phyloP scores from a whole-genome alignment of 2,888 invertebrate species.

The Drosophila limbata region DNA sequence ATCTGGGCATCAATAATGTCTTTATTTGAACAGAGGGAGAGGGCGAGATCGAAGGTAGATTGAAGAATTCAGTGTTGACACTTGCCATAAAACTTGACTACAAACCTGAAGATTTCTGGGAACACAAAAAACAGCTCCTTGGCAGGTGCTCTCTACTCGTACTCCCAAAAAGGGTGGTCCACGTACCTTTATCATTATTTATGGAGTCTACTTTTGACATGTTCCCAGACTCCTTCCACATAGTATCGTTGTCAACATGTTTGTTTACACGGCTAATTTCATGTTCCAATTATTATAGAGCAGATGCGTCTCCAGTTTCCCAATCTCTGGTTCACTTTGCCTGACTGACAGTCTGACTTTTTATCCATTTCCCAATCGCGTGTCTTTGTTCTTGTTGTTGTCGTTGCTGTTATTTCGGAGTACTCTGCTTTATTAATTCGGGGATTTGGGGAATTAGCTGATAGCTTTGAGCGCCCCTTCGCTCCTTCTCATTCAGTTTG shows the following conservation, averaged over 20 bases:
- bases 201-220: conserved; percentile 30
- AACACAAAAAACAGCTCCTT: conserved; percentile 25
- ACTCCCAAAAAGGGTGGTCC: conserved; percentile 48
- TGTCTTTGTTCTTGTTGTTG: conserved; percentile 36
- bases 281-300: conserved; percentile 40
- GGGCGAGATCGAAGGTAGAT: conserved; percentile 44
- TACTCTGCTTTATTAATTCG: conserved; percentile 80
- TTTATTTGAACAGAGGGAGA: conserved; percentile 69
- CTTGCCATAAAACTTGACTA: conserved; percentile 66
- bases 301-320: conserved; percentile 27
- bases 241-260: conserved; percentile 63
- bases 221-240: conserved; percentile 7
- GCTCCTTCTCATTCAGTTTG: conserved; percentile 32
- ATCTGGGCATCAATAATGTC: conserved; percentile 81
- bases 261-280: conserved; percentile 78
- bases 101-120: conserved; percentile 42
- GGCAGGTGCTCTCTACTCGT: conserved; percentile 44
- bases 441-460: conserved; percentile 80
- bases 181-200: conserved; percentile 55
- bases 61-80: conserved; percentile 76
- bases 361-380: conserved; percentile 61
- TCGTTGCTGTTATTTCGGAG: conserved; percentile 27
- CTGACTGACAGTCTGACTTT: conserved; percentile 38
- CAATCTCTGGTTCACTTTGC: conserved; percentile 39
- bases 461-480: conserved; percentile 51